phyloP scores from a whole-genome alignment of 2,113 vertebrate species.

The Grammomys dolichurus region DNA sequence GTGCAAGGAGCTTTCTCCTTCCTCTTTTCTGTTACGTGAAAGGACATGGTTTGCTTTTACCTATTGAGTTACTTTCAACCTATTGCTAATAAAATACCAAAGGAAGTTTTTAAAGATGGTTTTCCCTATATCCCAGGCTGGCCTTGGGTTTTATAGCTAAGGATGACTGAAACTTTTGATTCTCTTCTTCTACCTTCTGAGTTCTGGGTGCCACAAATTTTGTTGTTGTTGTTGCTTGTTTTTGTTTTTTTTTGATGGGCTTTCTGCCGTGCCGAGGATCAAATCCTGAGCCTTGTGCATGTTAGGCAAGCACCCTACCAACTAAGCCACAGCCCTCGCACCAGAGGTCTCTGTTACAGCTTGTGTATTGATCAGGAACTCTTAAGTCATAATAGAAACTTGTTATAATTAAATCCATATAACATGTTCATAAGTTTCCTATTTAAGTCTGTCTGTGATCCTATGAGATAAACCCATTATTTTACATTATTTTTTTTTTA shows the following conservation, averaged over 20 bases:
- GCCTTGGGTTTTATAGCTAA: neutral
- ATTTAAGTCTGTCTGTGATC: neutral
- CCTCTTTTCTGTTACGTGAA: neutral
- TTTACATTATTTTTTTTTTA: neutral
- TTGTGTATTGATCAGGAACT: constrained; percentile 49
- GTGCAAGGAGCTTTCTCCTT: neutral
- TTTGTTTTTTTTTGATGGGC: too few relatives aligned
- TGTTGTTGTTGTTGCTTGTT: too few relatives aligned
- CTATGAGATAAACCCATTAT: neutral
- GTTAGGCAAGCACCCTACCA: neutral
- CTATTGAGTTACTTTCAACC: constrained; percentile 12
- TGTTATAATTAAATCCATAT: neutral
- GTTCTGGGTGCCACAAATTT: neutral
- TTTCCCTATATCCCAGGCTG: neutral
- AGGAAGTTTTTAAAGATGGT: neutral
- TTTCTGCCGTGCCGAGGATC: neutral
- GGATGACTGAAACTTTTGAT: neutral
- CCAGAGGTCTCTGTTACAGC: neutral
- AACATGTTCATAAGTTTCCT: neutral
- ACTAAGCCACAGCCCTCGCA: neutral
- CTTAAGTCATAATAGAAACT: constrained; percentile 15
- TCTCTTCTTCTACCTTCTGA: too few relatives aligned
- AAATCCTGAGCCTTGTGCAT: neutral
- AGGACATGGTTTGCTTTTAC: neutral
- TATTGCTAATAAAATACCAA: constrained; percentile 51